Conservation (phyloP, 2,113 vertebrate genomes). For the Urocitellus parryii region DNA sequence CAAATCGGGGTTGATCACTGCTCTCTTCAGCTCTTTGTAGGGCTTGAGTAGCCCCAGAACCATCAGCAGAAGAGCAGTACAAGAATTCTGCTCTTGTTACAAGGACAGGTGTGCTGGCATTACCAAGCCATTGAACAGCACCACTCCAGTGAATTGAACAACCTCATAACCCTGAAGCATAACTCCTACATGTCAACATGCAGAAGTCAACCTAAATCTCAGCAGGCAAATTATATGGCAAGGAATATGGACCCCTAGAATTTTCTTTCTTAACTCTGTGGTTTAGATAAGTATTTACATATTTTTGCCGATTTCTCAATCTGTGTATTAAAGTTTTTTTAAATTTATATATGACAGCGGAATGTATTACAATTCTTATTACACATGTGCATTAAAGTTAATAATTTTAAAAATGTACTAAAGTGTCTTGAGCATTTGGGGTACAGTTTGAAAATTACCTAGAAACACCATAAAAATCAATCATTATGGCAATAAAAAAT, state of each 20-base stretch:
- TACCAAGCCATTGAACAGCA: background rate
- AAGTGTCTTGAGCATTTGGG: background rate
- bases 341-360: no score
- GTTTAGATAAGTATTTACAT: background rate
- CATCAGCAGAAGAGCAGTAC: background rate
- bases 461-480: background rate
- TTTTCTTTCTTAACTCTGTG: conserved; percentile 35
- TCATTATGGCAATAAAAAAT: background rate
- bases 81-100: background rate
- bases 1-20: background rate
- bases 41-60: background rate
- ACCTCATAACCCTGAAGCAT: background rate
- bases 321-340: background rate
- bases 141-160: background rate
- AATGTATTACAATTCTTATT: no score
- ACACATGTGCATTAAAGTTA: background rate
- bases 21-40: background rate
- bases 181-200: background rate
- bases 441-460: background rate
- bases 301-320: conserved; percentile 23
- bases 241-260: background rate
- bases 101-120: background rate
- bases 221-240: background rate
- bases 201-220: background rate
- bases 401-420: conserved; percentile 16